Base-by-base conservation (phyloP, 1,140 invertebrate genomes). In the Psix sp. region DNA sequence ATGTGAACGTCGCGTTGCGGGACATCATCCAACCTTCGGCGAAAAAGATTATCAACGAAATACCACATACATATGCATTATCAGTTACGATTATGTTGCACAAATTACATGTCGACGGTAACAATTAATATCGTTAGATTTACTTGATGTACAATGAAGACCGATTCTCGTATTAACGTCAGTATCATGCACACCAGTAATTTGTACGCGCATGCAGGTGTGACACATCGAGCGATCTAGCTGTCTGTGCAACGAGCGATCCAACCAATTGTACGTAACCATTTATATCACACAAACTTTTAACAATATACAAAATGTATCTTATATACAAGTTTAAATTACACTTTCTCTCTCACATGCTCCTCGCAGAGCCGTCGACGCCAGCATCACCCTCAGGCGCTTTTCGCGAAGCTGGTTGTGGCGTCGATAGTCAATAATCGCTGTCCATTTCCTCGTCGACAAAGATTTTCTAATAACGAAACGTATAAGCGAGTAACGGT, bases 301-400 rank as follows among this genome's bases (percentile, higher is more conserved):
- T 87, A 87, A 87, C 86, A 87, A 87, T 87, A 86, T 87, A 87
- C 86, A 87, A 87, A 87, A 87, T 86, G 84, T 86, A 85, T 78
- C 79, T 81, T 87, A 87, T 87, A 80, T 87, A 87, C 85, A 87
- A 77, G 80, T 85, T 86, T 87, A 86, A 87, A 87, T 87, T 87
- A 87, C 84, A 87, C 76, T 76, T 78, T 79, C 75, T 80, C 76
- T 80, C 76, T 72, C 74, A 43, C 75, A 73, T 68, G 77, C 21
- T 59, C 3, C 45, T 45, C 38, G 29, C 35, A 40, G 36, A 56
- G 54, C 26, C 43, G 35, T 40, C 49, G 48, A 56, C 48, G 45
- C 14, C 35, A 17, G 51, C 20, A 43, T n/a, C n/a, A n/a, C n/a
- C n/a, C n/a, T n/a, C n/a, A n/a, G n/a, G n/a, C n/a, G n/a, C n/a